Evolutionary conservation across 2,797 vertebrate genomes (phyloP), one percentile per base, ranked within the genome.

Genomic region (Clarias platycephalus): DNA sequence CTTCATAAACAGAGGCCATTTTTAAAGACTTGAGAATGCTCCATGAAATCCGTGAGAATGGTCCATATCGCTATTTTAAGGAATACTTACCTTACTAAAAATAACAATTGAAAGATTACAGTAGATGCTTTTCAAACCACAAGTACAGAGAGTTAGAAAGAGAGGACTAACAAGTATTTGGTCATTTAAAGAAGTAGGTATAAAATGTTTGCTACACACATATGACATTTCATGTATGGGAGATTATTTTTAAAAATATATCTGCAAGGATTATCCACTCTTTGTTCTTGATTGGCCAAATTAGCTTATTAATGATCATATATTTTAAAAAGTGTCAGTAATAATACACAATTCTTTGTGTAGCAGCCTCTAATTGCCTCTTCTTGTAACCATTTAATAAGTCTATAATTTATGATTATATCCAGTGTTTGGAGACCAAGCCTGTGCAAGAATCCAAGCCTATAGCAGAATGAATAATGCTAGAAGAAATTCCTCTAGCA

Each of bases 1-100:
- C 82, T 79, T 89, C 77, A 81, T 64, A 82, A 86, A 82, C 85
- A 87, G 75, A 75, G 12, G 24, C 24, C 4, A 3, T 79, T 58
- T 31, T 1, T 13, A 44, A 64, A 64, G 15, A 58, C 75, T 72
- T 49, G 58, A 72, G 22, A 26, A 63, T n/a, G 81, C 68, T 60
- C 55, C 5, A 40, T 66, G 58, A 62, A 83, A 58, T 63, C 44
- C 44, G 10, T 49, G 44, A 49, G 44, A 49, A 49, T 44, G 44
- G 8, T 44, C 40, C 40, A 44, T 72, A 5, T 16, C 77, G 49
- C 75, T 60, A 60, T 58, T 37, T 60, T n/a, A 49, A 37, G 55
- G 68, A 20, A 70, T 76, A 26, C 1, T 10, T 10, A 5, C 15
- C 26, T 24, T 58, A n/a, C 16, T 9, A 22, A 5, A 26, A 76